Conservation (phyloP, 2,797 vertebrate species). For the Fringilla coelebs region DNA sequence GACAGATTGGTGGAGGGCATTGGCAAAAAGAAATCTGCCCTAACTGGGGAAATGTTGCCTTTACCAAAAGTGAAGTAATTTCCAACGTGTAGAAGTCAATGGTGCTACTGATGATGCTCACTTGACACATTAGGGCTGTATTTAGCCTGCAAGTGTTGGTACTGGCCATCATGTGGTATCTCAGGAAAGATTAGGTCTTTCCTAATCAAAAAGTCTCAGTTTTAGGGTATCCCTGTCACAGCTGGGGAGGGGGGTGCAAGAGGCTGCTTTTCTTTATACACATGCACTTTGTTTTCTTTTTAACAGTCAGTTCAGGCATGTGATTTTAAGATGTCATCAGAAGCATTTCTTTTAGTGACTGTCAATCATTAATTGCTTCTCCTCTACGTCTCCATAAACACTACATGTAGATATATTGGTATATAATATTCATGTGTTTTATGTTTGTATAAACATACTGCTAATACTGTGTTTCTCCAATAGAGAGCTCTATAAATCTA, state of each 20-base stretch:
- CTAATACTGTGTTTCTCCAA: slow-evolving; percentile 67
- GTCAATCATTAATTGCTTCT: neutral
- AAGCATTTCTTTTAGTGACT: neutral
- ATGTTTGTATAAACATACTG: slow-evolving; percentile 62
- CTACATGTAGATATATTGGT: slow-evolving; percentile 37
- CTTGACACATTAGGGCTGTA: neutral
- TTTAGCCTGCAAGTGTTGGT: neutral
- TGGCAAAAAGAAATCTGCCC: neutral
- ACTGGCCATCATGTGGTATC: neutral
- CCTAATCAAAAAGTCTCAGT: neutral
- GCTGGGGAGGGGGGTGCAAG: neutral
- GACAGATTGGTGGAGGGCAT: neutral
- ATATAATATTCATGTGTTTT: slow-evolving; percentile 47
- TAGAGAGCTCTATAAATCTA: slow-evolving; percentile 74
- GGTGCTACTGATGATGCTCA: neutral
- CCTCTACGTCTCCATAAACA: neutral
- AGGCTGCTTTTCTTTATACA: neutral
- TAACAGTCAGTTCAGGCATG: neutral
- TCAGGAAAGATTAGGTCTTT: neutral
- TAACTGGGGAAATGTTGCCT: neutral
- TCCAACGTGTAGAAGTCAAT: neutral
- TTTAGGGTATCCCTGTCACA: neutral
- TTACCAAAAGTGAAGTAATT: neutral
- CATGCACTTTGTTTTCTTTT: neutral
- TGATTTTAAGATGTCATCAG: neutral